phyloP scores from a whole-genome alignment of 2,113 vertebrate species.

The Meleagris gallopavo region DNA sequence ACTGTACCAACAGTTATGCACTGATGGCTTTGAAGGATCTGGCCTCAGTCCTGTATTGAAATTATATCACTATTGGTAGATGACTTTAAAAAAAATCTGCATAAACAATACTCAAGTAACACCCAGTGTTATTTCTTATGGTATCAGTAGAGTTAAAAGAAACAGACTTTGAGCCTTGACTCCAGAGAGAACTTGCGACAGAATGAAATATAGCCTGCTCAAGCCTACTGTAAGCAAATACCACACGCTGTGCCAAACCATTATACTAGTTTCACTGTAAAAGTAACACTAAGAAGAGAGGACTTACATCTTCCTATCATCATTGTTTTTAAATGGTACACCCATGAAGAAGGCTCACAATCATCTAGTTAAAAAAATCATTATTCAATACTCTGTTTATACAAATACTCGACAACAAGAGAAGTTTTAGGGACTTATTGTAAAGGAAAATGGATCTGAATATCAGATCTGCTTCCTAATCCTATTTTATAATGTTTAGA shows the following conservation, averaged over 20 bases:
- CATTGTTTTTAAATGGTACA: not conserved
- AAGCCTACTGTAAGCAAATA: slow-evolving; percentile 69
- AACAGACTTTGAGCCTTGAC: not conserved
- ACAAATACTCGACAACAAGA: not conserved
- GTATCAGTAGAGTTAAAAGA: slow-evolving; percentile 50
- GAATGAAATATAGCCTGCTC: slow-evolving; percentile 55
- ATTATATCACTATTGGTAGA: not conserved
- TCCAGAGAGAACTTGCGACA: slow-evolving; percentile 42
- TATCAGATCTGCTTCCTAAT: not conserved
- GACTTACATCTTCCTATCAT: not conserved
- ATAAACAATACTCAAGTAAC: not conserved
- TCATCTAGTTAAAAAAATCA: not conserved
- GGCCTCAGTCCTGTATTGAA: not conserved
- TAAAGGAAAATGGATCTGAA: not conserved
- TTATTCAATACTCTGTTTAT: not conserved
- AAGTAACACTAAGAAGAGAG: not conserved
- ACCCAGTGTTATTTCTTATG: not conserved
- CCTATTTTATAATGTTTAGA: not conserved
- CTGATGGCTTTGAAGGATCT: not conserved
- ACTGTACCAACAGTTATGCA: not conserved
- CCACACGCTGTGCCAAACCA: slow-evolving; percentile 54
- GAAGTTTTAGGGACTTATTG: not conserved
- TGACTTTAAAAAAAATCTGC: not conserved
- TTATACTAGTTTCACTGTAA: slow-evolving; percentile 37
- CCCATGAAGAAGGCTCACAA: not conserved